These are phyloP conservation scores for Typhlomys cinereus DNA, from an alignment of 2,113 vertebrate genomes.

Conservation along the genomic window DNA sequence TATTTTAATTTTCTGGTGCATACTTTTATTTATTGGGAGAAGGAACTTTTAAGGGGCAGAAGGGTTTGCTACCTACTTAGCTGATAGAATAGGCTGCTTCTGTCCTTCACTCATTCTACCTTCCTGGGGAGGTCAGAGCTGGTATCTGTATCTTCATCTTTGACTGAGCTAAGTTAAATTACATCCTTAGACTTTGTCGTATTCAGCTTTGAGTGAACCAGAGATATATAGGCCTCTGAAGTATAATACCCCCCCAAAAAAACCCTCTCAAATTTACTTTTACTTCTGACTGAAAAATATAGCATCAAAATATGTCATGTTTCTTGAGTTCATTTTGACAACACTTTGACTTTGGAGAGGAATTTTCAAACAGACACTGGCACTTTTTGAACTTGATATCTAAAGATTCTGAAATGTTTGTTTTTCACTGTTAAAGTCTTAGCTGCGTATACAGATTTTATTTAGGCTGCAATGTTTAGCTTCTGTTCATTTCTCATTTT, in stretches of 20 bases:
- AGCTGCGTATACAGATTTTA: conserved; percentile 76
- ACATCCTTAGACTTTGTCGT: conserved; percentile 67
- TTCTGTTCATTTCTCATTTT: conserved; percentile 80
- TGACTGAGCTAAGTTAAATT: conserved; percentile 45
- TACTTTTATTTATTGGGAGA: no score
- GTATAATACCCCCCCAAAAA: conserved; percentile 72
- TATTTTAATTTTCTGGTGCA: no score
- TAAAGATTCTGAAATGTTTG: conserved; percentile 82
- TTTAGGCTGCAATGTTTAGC: conserved; percentile 81
- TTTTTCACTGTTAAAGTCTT: conserved; percentile 83
- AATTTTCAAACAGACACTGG: conserved; percentile 79
- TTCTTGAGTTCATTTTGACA: conserved; percentile 78
- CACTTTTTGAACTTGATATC: conserved; percentile 78
- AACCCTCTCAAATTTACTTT: conserved; percentile 80
- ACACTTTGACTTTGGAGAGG: conserved; percentile 71
- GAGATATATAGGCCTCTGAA: conserved; percentile 73
- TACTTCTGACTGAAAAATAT: conserved; percentile 72
- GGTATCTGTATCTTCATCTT: conserved; percentile 59
- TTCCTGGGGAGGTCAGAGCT: conserved; percentile 8
- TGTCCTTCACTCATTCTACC: background rate
- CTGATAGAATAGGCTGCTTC: background rate
- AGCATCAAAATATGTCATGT: conserved; percentile 75
- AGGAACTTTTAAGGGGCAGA: no score
- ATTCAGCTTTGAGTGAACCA: conserved; percentile 78
- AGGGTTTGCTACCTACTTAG: background rate